phyloP scores from a whole-genome alignment of 64 coral and sea anemone genomes.

The Stichodactyla mertensii region DNA sequence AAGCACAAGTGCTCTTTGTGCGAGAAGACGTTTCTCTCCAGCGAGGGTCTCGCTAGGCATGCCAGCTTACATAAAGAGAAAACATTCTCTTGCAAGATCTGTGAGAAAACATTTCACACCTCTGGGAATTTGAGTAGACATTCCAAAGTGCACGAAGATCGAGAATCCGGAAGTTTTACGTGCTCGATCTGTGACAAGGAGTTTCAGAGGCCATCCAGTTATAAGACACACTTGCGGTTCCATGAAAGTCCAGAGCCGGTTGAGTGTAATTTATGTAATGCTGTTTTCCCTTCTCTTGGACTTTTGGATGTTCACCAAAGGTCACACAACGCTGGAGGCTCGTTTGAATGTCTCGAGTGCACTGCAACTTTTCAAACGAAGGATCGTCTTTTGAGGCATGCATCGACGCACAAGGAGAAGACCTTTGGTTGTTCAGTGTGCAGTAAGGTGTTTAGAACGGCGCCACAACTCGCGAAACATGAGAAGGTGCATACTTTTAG shows the following conservation, averaged over 20 bases:
- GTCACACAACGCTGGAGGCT: not conserved
- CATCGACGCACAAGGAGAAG: not conserved
- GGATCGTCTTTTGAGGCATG: not conserved
- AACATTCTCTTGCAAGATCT: not conserved
- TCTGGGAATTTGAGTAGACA: not conserved
- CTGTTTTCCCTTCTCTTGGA: not conserved
- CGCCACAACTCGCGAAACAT: not conserved
- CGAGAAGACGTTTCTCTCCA: not conserved
- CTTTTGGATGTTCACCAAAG: not conserved
- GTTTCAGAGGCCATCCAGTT: not conserved
- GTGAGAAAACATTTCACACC: not conserved
- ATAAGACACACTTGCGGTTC: conserved; percentile 16
- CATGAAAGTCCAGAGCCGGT: conserved; percentile 11
- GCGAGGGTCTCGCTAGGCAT: not conserved
- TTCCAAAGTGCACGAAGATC: not conserved
- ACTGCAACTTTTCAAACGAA: not conserved
- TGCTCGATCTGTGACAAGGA: not conserved
- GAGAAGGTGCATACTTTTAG: not conserved
- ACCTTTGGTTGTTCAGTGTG: not conserved
- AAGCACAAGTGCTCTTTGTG: not conserved
- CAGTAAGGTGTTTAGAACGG: not conserved
- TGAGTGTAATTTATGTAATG: not conserved
- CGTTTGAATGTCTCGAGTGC: not conserved
- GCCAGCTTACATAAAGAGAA: not conserved
- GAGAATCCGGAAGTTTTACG: not conserved